These are phyloP conservation scores for Leucophora obtusa DNA, from an alignment of 2,888 invertebrate species.

Conservation along the genomic window DNA sequence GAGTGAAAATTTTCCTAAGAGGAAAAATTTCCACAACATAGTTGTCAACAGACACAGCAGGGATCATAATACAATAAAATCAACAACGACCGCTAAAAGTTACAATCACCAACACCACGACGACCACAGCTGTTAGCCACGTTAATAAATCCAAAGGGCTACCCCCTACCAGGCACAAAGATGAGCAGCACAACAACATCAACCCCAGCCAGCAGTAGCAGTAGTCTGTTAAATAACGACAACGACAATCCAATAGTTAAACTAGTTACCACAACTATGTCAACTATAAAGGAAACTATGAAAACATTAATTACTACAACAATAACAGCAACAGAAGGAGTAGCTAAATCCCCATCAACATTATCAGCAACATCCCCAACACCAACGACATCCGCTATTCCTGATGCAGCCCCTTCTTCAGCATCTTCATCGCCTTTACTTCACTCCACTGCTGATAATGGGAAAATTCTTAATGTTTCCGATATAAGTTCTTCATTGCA, in stretches of 20 bases:
- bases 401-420: slow-evolving; percentile 8
- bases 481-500: slow-evolving; percentile 80
- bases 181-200: slow-evolving; percentile 54
- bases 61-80: neutral
- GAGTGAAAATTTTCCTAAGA: neutral
- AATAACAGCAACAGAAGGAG: slow-evolving; percentile 21
- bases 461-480: slow-evolving; percentile 71
- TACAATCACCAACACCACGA: neutral
- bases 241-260: slow-evolving; percentile 39
- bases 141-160: neutral
- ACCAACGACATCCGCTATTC: neutral
- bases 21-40: neutral
- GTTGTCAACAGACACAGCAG: slow-evolving; percentile 21
- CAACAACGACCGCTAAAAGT: neutral
- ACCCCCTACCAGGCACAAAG: neutral
- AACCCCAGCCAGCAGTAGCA: neutral
- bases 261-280: slow-evolving; percentile 58
- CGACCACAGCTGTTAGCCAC: slow-evolving; percentile 7
- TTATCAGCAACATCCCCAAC: neutral
- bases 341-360: neutral
- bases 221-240: neutral
- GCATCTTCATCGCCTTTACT: neutral
- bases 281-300: slow-evolving; percentile 55
- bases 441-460: neutral
- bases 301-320: slow-evolving; percentile 40